Evolutionary conservation across 2,888 invertebrate genomes (phyloP).

Genomic region (Heliconius ismenius): DNA sequence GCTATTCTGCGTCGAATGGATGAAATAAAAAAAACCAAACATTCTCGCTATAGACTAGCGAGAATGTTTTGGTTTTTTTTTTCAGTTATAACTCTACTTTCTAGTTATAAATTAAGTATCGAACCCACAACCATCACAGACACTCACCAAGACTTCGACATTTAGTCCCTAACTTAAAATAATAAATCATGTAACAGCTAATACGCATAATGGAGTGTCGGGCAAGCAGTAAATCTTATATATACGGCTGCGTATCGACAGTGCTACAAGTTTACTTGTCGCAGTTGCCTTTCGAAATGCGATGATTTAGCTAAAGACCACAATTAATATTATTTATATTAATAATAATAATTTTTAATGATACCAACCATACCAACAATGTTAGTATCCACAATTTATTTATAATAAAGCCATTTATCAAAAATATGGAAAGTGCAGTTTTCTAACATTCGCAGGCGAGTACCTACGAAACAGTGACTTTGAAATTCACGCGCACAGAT

Average conservation of each 20-base stretch:
- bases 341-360: not conserved
- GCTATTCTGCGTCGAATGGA: not conserved
- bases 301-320: constrained; percentile 13
- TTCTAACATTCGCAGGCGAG: too few relatives aligned
- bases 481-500: too few relatives aligned
- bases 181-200: constrained; percentile 37
- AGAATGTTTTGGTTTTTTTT: too few relatives aligned
- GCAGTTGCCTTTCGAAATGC: constrained; percentile 17
- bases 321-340: not conserved
- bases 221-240: constrained; percentile 40
- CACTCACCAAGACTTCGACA: not conserved
- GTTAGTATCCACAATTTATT: too few relatives aligned
- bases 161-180: constrained; percentile 5
- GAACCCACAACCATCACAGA: not conserved
- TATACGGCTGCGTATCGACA: constrained; percentile 38
- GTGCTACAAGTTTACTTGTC: constrained; percentile 37
- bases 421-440: too few relatives aligned
- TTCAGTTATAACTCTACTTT: too few relatives aligned
- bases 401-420: too few relatives aligned
- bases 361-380: too few relatives aligned
- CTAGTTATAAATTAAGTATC: too few relatives aligned
- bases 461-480: too few relatives aligned
- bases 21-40: not conserved
- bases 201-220: constrained; percentile 40
- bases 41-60: not conserved